These are phyloP conservation scores for Ligdia adustata DNA, from an alignment of 2,888 invertebrate genomes.

Conservation along the genomic window DNA sequence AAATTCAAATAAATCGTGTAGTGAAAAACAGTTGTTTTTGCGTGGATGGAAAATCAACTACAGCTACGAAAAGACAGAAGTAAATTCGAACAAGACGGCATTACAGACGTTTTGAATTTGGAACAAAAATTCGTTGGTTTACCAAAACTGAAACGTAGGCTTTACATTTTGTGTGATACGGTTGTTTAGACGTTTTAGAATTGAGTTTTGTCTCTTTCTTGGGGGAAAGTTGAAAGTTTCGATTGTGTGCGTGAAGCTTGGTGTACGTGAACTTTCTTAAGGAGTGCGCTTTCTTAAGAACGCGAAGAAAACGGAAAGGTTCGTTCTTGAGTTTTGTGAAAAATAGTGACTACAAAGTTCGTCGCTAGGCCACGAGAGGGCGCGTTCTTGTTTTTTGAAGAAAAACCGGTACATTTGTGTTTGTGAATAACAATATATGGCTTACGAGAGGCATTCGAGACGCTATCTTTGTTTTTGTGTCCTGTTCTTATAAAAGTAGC, in stretches of 20 bases:
- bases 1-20: conserved; percentile 18
- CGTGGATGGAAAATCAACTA: conserved; percentile 28
- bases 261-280: conserved; percentile 71
- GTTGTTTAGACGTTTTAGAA: conserved; percentile 46
- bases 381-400: conserved; percentile 47
- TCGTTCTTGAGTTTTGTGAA: conserved; percentile 77
- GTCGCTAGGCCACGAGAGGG: conserved; percentile 61
- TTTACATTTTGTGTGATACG: neutral
- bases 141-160: conserved; percentile 33
- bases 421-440: neutral
- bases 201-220: conserved; percentile 38
- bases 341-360: conserved; percentile 67
- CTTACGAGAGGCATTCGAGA: neutral
- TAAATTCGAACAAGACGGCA: conserved; percentile 6
- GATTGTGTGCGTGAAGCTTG: conserved; percentile 19
- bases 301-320: conserved; percentile 80
- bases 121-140: neutral
- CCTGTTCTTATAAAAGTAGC: neutral
- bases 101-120: conserved; percentile 42
- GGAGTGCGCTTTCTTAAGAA: conserved; percentile 78
- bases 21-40: conserved; percentile 44
- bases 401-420: conserved; percentile 4
- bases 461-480: conserved; percentile 6
- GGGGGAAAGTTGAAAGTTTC: conserved; percentile 33
- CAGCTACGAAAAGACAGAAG: conserved; percentile 42